Evolutionary conservation across 2,888 invertebrate species (phyloP).

Genomic region (Pocota personata): DNA sequence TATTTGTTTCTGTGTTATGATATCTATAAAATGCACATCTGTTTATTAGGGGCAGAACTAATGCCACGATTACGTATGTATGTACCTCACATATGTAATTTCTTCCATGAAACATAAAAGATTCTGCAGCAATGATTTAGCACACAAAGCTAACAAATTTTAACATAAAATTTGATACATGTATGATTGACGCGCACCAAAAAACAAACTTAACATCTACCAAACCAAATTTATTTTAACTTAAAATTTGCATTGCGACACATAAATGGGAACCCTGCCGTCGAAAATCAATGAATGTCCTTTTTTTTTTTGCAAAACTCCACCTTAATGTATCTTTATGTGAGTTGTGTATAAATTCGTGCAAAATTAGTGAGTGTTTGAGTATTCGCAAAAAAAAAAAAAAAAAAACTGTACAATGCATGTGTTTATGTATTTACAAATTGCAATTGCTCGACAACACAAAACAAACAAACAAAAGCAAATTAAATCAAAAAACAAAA

Average conservation of each 20-base stretch:
- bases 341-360: constrained; percentile 34
- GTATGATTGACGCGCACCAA: background rate
- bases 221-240: background rate
- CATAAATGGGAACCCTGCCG: background rate
- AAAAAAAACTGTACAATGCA: constrained; percentile 50
- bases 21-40: too few species aligned
- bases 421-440: constrained; percentile 73
- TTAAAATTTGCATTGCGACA: background rate
- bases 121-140: background rate
- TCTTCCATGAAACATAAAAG: background rate
- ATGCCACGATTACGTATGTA: too few species aligned
- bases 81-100: background rate
- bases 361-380: constrained; percentile 59
- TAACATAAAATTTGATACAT: background rate
- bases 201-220: background rate
- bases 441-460: constrained; percentile 51
- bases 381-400: constrained; percentile 51
- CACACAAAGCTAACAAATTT: background rate
- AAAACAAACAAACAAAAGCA: constrained; percentile 73
- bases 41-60: too few species aligned
- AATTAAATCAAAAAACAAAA: constrained; percentile 72
- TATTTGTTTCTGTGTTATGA: too few species aligned
- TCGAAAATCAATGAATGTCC: constrained; percentile 38
- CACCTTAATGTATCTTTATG: constrained; percentile 23
- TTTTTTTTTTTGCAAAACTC: constrained; percentile 32